Conservation (phyloP, 2,888 invertebrate genomes). For the Cremastinae sp. region DNA sequence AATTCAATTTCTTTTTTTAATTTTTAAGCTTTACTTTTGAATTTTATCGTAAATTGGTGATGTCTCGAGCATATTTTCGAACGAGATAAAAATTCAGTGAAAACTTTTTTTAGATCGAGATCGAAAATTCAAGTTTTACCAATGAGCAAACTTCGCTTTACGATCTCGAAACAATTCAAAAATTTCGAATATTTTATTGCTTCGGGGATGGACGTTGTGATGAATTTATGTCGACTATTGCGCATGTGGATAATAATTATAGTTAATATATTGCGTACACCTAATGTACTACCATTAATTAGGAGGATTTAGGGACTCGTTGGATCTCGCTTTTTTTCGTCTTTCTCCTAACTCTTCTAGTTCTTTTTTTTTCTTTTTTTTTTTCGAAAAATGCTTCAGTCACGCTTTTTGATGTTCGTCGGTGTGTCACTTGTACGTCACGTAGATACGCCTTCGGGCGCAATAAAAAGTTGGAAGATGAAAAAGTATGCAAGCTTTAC, state of each 20-base stretch:
- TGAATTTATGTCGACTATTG: slow-evolving; percentile 67
- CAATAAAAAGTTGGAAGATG: slow-evolving; percentile 1
- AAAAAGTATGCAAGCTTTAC: slow-evolving; percentile 9
- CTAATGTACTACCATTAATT: slow-evolving; percentile 63
- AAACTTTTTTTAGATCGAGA: no score
- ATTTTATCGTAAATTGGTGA: no score
- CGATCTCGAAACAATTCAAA: slow-evolving; percentile 1
- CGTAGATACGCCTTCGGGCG: not conserved
- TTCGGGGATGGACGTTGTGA: slow-evolving; percentile 63
- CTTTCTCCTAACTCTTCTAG: slow-evolving; percentile 15
- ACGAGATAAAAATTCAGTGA: slow-evolving; percentile 6
- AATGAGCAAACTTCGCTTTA: not conserved
- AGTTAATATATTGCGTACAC: slow-evolving; percentile 70
- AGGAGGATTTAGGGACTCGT: slow-evolving; percentile 28
- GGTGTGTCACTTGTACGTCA: slow-evolving; percentile 7
- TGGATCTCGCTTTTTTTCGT: slow-evolving; percentile 39
- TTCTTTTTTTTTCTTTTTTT: slow-evolving; percentile 9
- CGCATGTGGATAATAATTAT: slow-evolving; percentile 66
- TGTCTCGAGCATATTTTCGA: slow-evolving; percentile 7
- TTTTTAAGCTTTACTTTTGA: no score
- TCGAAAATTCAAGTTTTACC: not conserved
- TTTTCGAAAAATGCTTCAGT: not conserved
- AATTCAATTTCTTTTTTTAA: no score
- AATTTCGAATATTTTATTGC: slow-evolving; percentile 17
- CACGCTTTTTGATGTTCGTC: slow-evolving; percentile 10